Evolutionary conservation across 2,888 invertebrate genomes (phyloP), one percentile per base, ranked within the genome.

Genomic region (Agrotis segetum): DNA sequence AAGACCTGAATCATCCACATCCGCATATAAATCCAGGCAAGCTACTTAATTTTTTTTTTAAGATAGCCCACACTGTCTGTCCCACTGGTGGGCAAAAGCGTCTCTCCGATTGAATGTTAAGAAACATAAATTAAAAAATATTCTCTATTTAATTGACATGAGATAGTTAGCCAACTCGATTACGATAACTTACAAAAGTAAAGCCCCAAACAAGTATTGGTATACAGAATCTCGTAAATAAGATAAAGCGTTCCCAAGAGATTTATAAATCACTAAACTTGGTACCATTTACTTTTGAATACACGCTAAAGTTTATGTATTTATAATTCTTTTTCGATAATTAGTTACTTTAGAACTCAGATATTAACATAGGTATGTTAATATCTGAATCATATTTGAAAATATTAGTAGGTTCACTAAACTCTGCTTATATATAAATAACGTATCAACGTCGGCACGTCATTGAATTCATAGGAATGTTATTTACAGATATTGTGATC

Each of bases 221-320:
- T 21, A 47, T 44, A 58, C n/a, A 49, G 17, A 50, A 34, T 24
- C 34, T 62, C 50, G 40, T 58, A 63, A 53, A 71, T 56, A 75
- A 69, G 52, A 75, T 53, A 34, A 63, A 79, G 66, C 60, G 49
- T 44, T 77, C 71, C 56, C 55, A 17, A 34, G 67, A 69, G 74
- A 82, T 61, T 64, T 68, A 71, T 82, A 61, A 72, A 78, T 79
- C 78, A 68, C 52, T 64, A 82, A 72, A 77, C 44, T 78, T 73
- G 5, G 60, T 60, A 67, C 29, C 29, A 49, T 67, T 77, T 77
- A 67, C 60, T 65, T 65, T 59, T 50, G 44, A 52, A 61, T 46
- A 56, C 19, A 67, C 46, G 52, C 47, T 49, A 47, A 67, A 79
- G 21, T 67, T 77, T 58, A 14, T 46, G 21, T 50, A 56, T 67